A percentile compares a stretch with the other conserved stretches of the same genome.
phyloP scores from a whole-genome alignment of 2,113 vertebrate species.

The Gallinago paraguaiae region DNA sequence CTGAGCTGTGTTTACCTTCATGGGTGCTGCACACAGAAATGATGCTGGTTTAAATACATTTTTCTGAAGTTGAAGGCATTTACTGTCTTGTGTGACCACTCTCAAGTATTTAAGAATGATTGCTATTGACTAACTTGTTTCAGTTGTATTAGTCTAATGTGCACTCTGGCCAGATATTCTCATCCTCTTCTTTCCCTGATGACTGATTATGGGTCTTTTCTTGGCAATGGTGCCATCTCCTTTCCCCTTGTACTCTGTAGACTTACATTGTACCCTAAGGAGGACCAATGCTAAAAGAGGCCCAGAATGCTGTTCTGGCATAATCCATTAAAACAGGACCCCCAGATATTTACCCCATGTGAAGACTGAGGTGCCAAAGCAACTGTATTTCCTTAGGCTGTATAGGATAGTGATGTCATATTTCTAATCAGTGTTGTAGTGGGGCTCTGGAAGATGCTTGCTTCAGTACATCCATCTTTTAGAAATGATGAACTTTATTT shows the following conservation, averaged over 20 bases:
- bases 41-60: neutral
- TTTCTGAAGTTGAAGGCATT: neutral
- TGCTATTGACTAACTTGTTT: neutral
- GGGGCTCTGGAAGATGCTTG: neutral
- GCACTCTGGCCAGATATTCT: neutral
- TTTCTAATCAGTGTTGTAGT: neutral
- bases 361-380: neutral
- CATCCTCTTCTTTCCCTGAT: neutral
- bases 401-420: neutral
- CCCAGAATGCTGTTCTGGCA: neutral
- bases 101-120: neutral
- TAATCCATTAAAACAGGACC: neutral
- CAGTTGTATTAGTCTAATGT: neutral
- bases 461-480: neutral
- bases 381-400: neutral
- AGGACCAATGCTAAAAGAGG: neutral
- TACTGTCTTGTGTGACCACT: neutral
- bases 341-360: neutral
- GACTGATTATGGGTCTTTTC: neutral
- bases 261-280: neutral
- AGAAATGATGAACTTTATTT: neutral
- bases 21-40: neutral
- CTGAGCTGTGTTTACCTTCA: accelerated
- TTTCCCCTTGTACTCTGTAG: neutral
- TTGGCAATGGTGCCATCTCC: neutral